phyloP scores from a whole-genome alignment of 2,888 invertebrate genomes.

The Petrolisthes manimaculis region DNA sequence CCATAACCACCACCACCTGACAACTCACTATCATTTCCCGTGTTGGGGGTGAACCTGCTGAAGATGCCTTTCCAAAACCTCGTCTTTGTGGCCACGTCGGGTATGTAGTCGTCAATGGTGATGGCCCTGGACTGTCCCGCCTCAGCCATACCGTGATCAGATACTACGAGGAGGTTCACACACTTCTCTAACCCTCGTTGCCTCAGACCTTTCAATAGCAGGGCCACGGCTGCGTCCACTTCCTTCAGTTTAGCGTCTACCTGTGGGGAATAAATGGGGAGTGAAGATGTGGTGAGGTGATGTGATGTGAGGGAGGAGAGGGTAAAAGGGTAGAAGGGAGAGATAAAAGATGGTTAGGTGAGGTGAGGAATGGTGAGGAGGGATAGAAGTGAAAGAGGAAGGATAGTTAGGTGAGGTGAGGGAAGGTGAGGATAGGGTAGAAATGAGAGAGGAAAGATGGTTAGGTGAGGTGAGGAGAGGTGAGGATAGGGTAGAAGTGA shows the following conservation, averaged over 20 bases:
- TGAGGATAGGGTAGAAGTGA: too few relatives aligned
- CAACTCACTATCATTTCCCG: slow-evolving; percentile 25
- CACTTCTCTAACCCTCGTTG: slow-evolving; percentile 67
- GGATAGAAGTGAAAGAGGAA: background rate
- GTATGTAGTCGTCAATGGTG: slow-evolving; percentile 40
- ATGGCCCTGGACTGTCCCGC: slow-evolving; percentile 51
- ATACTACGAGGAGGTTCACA: slow-evolving; percentile 68
- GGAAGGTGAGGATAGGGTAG: background rate
- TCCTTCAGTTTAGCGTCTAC: slow-evolving; percentile 48
- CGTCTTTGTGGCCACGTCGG: slow-evolving; percentile 41
- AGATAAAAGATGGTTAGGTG: background rate
- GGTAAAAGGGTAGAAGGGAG: background rate
- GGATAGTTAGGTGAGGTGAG: too few relatives aligned
- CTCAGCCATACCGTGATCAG: slow-evolving; percentile 68
- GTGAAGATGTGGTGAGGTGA: background rate
- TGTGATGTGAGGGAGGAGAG: background rate
- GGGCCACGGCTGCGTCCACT: slow-evolving; percentile 68
- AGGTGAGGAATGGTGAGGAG: background rate
- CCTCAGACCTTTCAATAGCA: slow-evolving; percentile 67
- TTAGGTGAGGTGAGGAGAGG: background rate
- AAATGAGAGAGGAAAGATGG: background rate
- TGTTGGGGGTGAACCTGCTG: slow-evolving; percentile 47
- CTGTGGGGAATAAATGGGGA: slow-evolving; percentile 30
- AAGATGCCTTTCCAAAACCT: slow-evolving; percentile 61
- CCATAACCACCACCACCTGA: background rate